These are phyloP conservation scores for Telmatherina bonti DNA, from an alignment of 2,797 vertebrate genomes.

Conservation along the genomic window DNA sequence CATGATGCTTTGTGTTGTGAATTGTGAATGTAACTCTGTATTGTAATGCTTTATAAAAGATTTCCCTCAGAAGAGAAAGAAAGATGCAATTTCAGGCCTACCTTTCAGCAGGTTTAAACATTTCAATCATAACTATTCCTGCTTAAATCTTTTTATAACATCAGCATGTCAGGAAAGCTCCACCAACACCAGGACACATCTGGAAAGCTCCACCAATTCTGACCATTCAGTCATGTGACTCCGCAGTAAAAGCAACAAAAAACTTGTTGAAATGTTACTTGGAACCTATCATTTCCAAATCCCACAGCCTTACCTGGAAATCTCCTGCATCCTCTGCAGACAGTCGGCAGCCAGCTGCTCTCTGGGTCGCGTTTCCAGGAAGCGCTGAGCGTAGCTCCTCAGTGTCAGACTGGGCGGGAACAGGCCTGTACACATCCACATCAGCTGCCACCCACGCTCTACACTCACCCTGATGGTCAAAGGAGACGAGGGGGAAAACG, in stretches of 20 bases:
- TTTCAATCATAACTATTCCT: no score
- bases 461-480: constrained; percentile 84
- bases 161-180: no score
- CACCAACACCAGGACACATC: no score
- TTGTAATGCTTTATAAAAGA: no score
- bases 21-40: no score
- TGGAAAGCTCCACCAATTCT: no score
- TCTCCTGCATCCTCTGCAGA: constrained; percentile 85
- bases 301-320: constrained; percentile 83
- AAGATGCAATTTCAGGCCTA: no score
- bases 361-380: constrained; percentile 87
- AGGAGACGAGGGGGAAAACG: not conserved
- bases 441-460: constrained; percentile 92
- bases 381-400: constrained; percentile 85
- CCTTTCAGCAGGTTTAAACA: no score
- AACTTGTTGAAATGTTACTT: no score
- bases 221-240: not conserved
- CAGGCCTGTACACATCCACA: constrained; percentile 94
- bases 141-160: no score
- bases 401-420: constrained; percentile 88
- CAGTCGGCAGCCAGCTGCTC: constrained; percentile 84
- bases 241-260: not conserved
- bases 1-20: no score
- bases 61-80: no score
- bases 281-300: not conserved